Evolutionary conservation across 1,140 invertebrate genomes (phyloP), one percentile per base, ranked within the genome.

Genomic region (Brachionus angularis): DNA sequence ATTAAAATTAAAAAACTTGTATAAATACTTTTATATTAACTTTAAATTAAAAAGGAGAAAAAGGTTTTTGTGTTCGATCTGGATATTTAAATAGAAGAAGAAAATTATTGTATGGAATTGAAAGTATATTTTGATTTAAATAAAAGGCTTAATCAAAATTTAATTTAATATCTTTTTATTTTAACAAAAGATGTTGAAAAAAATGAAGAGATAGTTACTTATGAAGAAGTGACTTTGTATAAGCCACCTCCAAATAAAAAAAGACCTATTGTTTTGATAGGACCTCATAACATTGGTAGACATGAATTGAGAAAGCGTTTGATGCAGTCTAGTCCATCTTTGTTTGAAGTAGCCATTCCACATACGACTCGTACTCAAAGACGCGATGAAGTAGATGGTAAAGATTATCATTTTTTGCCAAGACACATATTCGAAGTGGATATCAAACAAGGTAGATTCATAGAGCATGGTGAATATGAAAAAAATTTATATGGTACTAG

Each of bases 401-500:
- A 94, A 77, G 93, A 97, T 78, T 98, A 97, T 81, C 92, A 96
- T 81, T 97, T 98, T 78, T 94, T 97, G 72, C 90, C 91, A 23
- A 86, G 92, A 70, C 87, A 89, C 67, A 90, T 94, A 77, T 97
- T 98, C 81, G 92, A 97, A 78, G 88, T 89, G 0, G 93, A 96
- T 76, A 96, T 97, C 72, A 81, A 91, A 42, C 88, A 89, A 36
- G 86, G 91, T 16, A 92, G 92, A 77, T 98, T 98, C 79, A 91
- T 97, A 1, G 95, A 98, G 79, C 92, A 95, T 78, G 94, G 94
- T 0, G 93, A 96, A 78, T 97, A 93, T 79, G 93, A 98, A 79
- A 95, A 95, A 79, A 91, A 93, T 42, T 93, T 94, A 77, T 98
- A 97, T 79, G 96, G 95, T 34, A 98, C 94, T 16, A 96, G 91